These are phyloP conservation scores for Varanus salvator DNA, from an alignment of 2,113 vertebrate species.

Conservation along the genomic window DNA sequence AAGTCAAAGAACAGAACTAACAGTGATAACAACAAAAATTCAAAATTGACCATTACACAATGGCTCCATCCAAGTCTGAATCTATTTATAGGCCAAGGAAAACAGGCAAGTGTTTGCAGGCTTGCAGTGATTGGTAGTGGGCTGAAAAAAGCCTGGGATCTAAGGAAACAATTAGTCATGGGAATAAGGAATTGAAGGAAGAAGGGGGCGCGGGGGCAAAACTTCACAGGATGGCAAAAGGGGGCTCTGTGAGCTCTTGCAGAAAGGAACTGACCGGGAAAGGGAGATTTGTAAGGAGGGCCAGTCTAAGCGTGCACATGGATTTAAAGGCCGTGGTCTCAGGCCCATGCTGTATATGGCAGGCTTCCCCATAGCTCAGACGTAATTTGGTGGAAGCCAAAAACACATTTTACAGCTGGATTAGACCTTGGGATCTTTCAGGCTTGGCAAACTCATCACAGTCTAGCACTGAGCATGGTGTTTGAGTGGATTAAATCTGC, in stretches of 20 bases:
- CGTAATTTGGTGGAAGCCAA: background rate
- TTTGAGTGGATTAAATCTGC: background rate
- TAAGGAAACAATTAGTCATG: background rate
- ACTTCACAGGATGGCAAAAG: background rate
- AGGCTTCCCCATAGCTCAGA: background rate
- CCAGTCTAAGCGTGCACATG: too few species aligned
- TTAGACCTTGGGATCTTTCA: background rate
- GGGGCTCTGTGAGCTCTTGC: background rate
- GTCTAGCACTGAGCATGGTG: background rate
- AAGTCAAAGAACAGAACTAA: too few species aligned
- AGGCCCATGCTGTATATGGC: background rate
- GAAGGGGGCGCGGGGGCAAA: background rate
- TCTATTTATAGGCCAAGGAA: too few species aligned
- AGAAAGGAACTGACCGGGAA: background rate
- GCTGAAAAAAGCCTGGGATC: background rate
- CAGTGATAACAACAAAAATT: too few species aligned
- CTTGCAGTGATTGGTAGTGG: background rate
- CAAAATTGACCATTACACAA: too few species aligned
- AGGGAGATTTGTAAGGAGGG: background rate
- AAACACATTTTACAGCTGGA: background rate
- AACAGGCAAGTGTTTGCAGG: too few species aligned
- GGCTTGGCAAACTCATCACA: background rate
- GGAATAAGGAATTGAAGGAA: background rate
- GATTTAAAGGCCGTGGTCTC: background rate
- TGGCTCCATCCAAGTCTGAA: too few species aligned